phyloP scores from a whole-genome alignment of 2,888 invertebrate species.

The Neoscelio sp. region DNA sequence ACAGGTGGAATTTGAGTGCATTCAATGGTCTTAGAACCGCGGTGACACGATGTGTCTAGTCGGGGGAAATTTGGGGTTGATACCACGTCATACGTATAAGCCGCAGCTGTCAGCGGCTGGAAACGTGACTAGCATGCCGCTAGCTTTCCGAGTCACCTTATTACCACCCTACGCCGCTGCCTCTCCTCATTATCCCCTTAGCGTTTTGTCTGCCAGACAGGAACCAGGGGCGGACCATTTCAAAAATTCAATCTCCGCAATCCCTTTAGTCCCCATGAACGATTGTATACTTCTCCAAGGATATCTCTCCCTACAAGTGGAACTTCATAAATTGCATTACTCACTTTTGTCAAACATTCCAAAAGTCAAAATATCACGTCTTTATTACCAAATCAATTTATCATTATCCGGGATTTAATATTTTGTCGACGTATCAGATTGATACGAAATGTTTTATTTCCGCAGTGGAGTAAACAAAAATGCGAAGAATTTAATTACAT shows the following conservation, averaged over 20 bases:
- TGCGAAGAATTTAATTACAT: constrained; percentile 48
- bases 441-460: constrained; percentile 14
- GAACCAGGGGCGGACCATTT: constrained; percentile 72
- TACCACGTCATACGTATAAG: constrained; percentile 83
- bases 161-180: constrained; percentile 79
- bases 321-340: constrained; percentile 15
- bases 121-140: constrained; percentile 82
- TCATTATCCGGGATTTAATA: too few relatives aligned
- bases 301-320: constrained; percentile 36
- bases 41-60: constrained; percentile 79
- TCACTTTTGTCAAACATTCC: not conserved
- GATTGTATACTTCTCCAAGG: constrained; percentile 58
- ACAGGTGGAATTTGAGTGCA: constrained; percentile 80
- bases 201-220: constrained; percentile 75
- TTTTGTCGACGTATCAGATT: constrained; percentile 3
- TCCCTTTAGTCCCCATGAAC: constrained; percentile 65
- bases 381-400: too few relatives aligned
- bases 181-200: constrained; percentile 81
- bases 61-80: constrained; percentile 82
- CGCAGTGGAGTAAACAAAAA: constrained; percentile 23
- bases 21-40: constrained; percentile 79
- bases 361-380: too few relatives aligned
- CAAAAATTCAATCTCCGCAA: constrained; percentile 78
- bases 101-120: constrained; percentile 82
- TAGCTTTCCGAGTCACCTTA: constrained; percentile 79